Evolutionary conservation across 2,888 invertebrate species (phyloP), one percentile per base, ranked within the genome.

Genomic region (Clanis bilineata): DNA sequence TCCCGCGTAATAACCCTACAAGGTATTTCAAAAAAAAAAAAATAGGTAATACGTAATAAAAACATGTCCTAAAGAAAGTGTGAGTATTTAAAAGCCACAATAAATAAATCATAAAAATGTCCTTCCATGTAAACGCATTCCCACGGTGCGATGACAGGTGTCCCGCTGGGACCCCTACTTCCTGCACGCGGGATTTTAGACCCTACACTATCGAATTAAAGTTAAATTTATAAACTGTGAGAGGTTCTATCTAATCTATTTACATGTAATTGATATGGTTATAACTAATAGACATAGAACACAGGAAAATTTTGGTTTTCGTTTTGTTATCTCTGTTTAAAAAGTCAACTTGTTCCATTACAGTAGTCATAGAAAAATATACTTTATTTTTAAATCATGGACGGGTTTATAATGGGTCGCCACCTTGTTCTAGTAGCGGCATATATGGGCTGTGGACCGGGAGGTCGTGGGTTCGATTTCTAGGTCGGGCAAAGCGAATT

Each of bases 61-160:
- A 23, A 3, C 4, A 22, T 5, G 15, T 28, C n/a, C 7, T 15
- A 2, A 28, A 51, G 51, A 51, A 51, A 51, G 44, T 44, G 44
- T 32, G 47, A 51, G 51, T 39, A 51, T 28, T 41, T 12, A n/a
- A 32, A 38, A 41, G 43, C 36, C 36, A 62, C 69, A 69, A 61
- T 68, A 54, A 77, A 76, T 75, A 73, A 71, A 61, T 70, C 69
- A 70, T 71, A 71, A 64, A 64, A 66, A 25, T 58, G 65, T 69
- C 70, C 66, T 72, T 65, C 65, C 64, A 6, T 56, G 25, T 28
- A 28, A 15, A 12, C 36, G 55, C 65, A 71, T 84, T 84, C 84
- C 83, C 84, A 85, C 84, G 83, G 75, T 72, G 59, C n/a, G 28
- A 38, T 62, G 76, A 85, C 84, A 85, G 84, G 84, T 84, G 84